Base-by-base conservation (phyloP, 2,797 vertebrate genomes). In the Heliangelus exortis region DNA sequence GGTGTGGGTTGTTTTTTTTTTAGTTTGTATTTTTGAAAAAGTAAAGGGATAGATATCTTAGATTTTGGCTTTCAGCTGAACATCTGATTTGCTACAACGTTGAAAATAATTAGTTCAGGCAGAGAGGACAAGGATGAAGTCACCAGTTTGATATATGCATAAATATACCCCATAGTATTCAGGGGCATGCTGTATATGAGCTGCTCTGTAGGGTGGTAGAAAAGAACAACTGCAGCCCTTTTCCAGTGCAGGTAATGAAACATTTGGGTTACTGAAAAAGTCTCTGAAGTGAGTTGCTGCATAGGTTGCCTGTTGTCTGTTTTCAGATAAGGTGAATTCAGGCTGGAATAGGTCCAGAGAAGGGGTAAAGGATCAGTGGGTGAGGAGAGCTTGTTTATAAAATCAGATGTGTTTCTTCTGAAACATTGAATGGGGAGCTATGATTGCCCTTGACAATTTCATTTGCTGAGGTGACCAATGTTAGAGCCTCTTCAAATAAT, bases 21-120 rank as follows among this genome's bases (percentile, higher is more conserved):
- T 10, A 25, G 29, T 2, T 22, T 1, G 0, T 31, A 4, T 21
- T 61, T 65, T 36, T 17, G 3, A 3, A 2, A 4, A 23, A 53
- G 45, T 47, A 15, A 73, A 51, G 8, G 2, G 0, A 34, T 7
- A 8, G 6, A 10, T 39, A 53, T 43, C 21, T 80, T 47, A 11
- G 3, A 1, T 1, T 68, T 80, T 83, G 61, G 12, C 43, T 68
- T 85, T 68, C 47, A 45, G 36, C 13, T 25, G 68, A 20, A 34
- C 6, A 28, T 62, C 67, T 84, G n/a, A 47, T 43, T 25, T 9
- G n/a, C 15, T 68, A 41, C 11, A 31, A 18, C 53, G 31, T 39
- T 43, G 62, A 57, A 87, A 72, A 72, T 19, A 67, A 13, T 20
- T 78, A 26, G 12, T 61, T 85, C 73, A 17, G 28, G 26, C 71